These are phyloP conservation scores for Panzeria rudis DNA, from an alignment of 2,888 invertebrate genomes.

Conservation along the genomic window DNA sequence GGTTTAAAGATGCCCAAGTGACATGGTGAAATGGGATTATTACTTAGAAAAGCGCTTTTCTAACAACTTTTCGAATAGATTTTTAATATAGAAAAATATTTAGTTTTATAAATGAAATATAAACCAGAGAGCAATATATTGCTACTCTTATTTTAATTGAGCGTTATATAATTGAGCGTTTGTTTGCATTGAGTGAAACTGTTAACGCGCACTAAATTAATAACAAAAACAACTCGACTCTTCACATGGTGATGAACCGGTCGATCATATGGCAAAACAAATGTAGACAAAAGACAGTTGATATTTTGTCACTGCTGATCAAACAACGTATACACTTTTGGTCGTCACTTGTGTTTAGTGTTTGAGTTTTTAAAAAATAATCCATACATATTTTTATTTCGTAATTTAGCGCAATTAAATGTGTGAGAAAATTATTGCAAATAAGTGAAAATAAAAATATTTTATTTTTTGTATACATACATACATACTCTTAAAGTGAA, in stretches of 20 bases:
- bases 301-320: slow-evolving; percentile 67
- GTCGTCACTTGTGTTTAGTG: slow-evolving; percentile 12
- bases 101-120: neutral
- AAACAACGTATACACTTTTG: slow-evolving; percentile 40
- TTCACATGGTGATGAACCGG: slow-evolving; percentile 32
- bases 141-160: neutral
- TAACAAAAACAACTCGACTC: slow-evolving; percentile 27
- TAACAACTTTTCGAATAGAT: neutral
- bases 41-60: neutral
- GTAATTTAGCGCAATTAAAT: slow-evolving; percentile 29
- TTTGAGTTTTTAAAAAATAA: neutral
- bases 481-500: slow-evolving; percentile 4
- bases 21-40: neutral
- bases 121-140: neutral
- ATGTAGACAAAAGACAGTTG: slow-evolving; percentile 63
- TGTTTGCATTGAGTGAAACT: slow-evolving; percentile 35
- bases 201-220: neutral
- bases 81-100: neutral
- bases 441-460: slow-evolving; percentile 1
- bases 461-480: neutral
- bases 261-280: slow-evolving; percentile 61
- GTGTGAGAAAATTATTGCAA: neutral
- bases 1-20: rapidly evolving
- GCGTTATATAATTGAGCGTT: slow-evolving; percentile 15
- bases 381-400: slow-evolving; percentile 34